phyloP scores from a whole-genome alignment of 2,113 vertebrate species.

The Prunella fulvescens region DNA sequence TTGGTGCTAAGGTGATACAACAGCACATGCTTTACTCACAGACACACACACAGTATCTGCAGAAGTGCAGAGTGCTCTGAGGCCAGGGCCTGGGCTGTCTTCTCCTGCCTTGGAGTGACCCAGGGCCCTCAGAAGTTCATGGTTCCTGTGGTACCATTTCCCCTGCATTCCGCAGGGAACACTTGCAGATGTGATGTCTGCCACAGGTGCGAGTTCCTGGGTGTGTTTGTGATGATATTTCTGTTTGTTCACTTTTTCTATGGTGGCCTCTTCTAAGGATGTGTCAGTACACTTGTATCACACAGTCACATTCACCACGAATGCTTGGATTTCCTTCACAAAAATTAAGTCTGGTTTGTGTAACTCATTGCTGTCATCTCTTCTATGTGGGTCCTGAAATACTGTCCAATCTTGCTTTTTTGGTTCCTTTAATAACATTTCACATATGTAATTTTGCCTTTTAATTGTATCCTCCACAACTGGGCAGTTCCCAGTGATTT shows the following conservation, averaged over 20 bases:
- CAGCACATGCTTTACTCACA: too few species aligned
- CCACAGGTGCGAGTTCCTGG: neutral
- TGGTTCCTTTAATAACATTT: neutral
- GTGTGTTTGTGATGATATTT: neutral
- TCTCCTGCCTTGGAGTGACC: neutral
- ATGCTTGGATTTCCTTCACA: neutral
- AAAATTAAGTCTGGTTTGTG: neutral
- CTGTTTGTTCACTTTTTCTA: neutral
- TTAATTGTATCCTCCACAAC: neutral
- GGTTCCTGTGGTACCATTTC: neutral
- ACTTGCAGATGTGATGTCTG: neutral
- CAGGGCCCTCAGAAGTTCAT: neutral
- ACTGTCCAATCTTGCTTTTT: neutral
- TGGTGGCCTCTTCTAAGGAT: neutral
- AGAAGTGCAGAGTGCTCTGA: fast-evolving
- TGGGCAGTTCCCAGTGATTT: neutral
- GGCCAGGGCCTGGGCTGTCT: neutral
- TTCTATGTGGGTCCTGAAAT: neutral
- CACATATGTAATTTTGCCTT: neutral
- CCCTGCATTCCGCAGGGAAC: fast-evolving
- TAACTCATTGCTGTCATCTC: neutral
- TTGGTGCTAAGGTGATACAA: neutral
- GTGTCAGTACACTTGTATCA: neutral
- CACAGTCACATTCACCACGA: neutral
- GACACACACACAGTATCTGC: fast-evolving